These are phyloP conservation scores for Apantesis nais DNA, from an alignment of 2,888 invertebrate species.

Conservation along the genomic window DNA sequence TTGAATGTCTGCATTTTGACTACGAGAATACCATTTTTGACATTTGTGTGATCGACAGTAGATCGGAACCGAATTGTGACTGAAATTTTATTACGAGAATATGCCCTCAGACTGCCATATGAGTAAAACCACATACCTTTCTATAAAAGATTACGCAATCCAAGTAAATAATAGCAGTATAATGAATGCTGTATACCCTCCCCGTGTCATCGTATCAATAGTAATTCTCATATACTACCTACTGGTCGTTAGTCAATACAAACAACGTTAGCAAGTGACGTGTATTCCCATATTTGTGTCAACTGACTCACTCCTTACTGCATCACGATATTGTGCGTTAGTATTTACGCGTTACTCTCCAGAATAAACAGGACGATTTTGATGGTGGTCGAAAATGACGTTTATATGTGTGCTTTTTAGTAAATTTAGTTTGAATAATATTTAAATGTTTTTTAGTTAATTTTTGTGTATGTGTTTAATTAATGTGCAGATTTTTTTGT, in stretches of 20 bases:
- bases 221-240: conserved; percentile 4
- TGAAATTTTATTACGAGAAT: too few species aligned
- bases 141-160: conserved; percentile 3
- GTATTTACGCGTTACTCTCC: conserved; percentile 9
- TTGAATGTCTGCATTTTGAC: too few species aligned
- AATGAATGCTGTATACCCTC: background rate
- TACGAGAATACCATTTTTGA: too few species aligned
- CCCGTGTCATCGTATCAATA: background rate
- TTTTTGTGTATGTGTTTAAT: background rate
- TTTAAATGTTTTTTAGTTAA: background rate
- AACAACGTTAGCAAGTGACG: conserved; percentile 23
- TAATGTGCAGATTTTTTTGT: background rate
- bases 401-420: background rate
- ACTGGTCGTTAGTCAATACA: conserved; percentile 9
- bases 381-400: background rate
- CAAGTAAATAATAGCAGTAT: background rate
- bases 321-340: conserved; percentile 14
- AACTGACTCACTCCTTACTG: conserved; percentile 32
- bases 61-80: too few species aligned
- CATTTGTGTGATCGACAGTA: too few species aligned
- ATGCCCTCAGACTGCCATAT: too few species aligned
- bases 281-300: conserved; percentile 29
- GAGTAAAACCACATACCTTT: background rate
- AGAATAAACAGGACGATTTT: conserved; percentile 14
- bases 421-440: too few species aligned